Conservation (phyloP, 2,888 invertebrate species). For the Chironomus tentans region DNA sequence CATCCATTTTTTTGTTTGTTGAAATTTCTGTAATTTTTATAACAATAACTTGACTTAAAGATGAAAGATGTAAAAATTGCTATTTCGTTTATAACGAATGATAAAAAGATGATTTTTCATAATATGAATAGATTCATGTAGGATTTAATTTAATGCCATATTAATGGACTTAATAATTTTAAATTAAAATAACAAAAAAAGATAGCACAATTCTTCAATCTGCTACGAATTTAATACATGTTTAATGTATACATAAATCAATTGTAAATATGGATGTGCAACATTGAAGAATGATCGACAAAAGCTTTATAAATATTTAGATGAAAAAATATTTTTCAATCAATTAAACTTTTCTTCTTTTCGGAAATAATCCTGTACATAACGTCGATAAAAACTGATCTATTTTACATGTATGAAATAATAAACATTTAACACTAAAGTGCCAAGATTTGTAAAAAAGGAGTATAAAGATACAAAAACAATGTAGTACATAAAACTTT, state of each 20-base stretch:
- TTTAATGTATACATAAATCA: background rate
- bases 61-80: background rate
- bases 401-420: background rate
- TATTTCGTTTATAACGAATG: background rate
- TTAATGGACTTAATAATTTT: background rate
- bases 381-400: background rate
- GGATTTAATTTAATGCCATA: background rate
- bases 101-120: background rate
- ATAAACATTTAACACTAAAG: background rate
- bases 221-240: background rate
- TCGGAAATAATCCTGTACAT: background rate
- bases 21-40: too few species aligned
- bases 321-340: background rate
- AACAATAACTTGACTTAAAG: background rate
- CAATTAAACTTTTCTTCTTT: background rate
- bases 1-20: too few species aligned
- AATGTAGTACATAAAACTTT: too few species aligned
- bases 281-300: background rate
- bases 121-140: background rate
- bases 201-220: background rate
- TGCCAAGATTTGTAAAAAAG: background rate
- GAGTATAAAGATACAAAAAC: background rate
- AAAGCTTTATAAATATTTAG: conserved; percentile 1
- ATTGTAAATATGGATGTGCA: background rate
- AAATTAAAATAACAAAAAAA: background rate